Percentiles rank a stretch among this genome's conserved stretches.
These are phyloP conservation scores for Cygnus atratus DNA, from an alignment of 2,113 vertebrate genomes.

Conservation along the genomic window DNA sequence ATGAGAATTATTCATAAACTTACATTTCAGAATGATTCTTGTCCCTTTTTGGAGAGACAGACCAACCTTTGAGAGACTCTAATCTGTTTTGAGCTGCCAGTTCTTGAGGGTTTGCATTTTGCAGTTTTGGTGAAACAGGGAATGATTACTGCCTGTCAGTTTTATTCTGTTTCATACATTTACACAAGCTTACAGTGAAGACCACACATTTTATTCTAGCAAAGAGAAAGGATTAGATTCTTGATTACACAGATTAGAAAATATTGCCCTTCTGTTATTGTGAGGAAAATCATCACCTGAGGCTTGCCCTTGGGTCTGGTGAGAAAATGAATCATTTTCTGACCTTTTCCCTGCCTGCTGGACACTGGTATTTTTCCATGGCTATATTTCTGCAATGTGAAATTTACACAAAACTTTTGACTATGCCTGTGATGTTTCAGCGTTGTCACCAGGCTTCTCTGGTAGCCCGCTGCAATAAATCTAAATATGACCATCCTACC, in stretches of 20 bases:
- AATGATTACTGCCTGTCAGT: background rate
- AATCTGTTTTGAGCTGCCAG: background rate
- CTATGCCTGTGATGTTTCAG: background rate
- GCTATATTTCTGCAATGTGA: background rate
- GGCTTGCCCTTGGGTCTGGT: background rate
- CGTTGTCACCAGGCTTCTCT: background rate
- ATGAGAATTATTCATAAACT: background rate
- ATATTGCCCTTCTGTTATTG: constrained; percentile 5
- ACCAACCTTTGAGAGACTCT: background rate
- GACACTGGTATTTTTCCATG: background rate
- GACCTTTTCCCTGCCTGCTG: background rate
- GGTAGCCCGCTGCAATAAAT: background rate
- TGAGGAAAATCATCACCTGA: constrained; percentile 34
- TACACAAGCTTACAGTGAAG: background rate
- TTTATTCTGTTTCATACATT: constrained; percentile 5
- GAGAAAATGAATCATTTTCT: constrained; percentile 27
- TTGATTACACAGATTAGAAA: constrained; percentile 45
- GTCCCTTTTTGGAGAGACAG: background rate
- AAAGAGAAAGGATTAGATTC: constrained; percentile 23
- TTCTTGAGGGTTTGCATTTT: background rate
- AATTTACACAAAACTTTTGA: background rate
- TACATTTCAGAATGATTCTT: background rate
- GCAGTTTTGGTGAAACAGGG: background rate
- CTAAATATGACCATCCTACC: background rate
- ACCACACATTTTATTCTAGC: background rate